These are phyloP conservation scores for Cossypha dichroa DNA, from an alignment of 2,797 vertebrate species.

Conservation along the genomic window DNA sequence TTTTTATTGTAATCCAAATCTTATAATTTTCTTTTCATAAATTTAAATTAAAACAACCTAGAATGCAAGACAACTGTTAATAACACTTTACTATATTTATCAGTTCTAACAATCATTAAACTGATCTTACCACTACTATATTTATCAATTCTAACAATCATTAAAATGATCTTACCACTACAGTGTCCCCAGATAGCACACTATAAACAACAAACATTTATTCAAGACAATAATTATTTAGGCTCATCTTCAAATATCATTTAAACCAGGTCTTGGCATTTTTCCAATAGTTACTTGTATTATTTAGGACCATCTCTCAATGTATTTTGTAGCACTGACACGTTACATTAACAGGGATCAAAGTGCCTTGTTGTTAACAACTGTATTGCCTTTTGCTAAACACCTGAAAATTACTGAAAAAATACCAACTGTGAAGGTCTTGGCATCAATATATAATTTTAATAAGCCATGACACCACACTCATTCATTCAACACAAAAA, in stretches of 20 bases:
- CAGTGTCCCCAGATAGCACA: not conserved
- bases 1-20: not conserved
- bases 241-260: not conserved
- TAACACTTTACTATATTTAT: not conserved
- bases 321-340: not conserved
- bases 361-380: not conserved
- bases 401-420: not conserved
- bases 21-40: accelerated
- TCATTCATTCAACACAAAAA: not conserved
- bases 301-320: not conserved
- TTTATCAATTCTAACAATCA: not conserved
- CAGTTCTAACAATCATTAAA: not conserved
- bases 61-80: not conserved
- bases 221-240: not conserved
- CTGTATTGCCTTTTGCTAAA: not conserved
- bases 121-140: not conserved
- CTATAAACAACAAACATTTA: not conserved
- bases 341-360: not conserved
- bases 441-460: not conserved
- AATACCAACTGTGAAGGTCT: not conserved
- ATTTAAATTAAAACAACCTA: not conserved
- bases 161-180: not conserved
- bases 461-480: not conserved
- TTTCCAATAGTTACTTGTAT: not conserved
- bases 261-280: not conserved